Conservation (phyloP, 2,113 vertebrate species). For the Eupsittula cactorum region DNA sequence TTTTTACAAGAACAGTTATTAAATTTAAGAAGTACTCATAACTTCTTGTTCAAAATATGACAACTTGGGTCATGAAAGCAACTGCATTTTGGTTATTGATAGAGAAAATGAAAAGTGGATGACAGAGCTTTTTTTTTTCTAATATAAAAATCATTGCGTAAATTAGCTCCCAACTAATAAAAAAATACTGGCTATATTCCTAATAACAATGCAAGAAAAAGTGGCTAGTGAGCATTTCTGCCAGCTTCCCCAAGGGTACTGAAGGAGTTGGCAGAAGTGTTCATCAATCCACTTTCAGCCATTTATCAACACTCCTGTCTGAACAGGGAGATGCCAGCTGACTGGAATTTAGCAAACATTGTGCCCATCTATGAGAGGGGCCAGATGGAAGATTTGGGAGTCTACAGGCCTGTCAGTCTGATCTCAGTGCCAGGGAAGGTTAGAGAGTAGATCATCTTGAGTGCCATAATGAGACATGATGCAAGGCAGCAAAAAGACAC, state of each 20-base stretch:
- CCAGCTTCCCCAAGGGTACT: background rate
- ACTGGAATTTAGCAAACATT: background rate
- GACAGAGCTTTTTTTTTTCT: background rate
- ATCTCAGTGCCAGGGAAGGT: rapidly evolving
- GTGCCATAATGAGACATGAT: background rate
- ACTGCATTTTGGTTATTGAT: background rate
- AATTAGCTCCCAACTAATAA: background rate
- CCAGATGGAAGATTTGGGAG: background rate
- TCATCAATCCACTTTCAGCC: background rate
- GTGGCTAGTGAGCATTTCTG: background rate
- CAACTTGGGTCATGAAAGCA: background rate
- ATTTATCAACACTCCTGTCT: background rate
- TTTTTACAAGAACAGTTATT: background rate
- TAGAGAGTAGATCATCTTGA: background rate
- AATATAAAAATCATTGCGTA: background rate
- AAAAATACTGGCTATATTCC: background rate
- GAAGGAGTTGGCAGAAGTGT: background rate
- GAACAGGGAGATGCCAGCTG: rapidly evolving
- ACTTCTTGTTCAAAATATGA: background rate
- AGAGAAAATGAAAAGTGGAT: background rate
- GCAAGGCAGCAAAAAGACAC: too few relatives aligned
- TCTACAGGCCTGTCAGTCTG: background rate
- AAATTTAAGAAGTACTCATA: background rate
- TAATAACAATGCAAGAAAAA: background rate
- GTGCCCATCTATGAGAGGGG: rapidly evolving